Conservation (phyloP, 2,113 vertebrate species). For the Noturus placidus region DNA sequence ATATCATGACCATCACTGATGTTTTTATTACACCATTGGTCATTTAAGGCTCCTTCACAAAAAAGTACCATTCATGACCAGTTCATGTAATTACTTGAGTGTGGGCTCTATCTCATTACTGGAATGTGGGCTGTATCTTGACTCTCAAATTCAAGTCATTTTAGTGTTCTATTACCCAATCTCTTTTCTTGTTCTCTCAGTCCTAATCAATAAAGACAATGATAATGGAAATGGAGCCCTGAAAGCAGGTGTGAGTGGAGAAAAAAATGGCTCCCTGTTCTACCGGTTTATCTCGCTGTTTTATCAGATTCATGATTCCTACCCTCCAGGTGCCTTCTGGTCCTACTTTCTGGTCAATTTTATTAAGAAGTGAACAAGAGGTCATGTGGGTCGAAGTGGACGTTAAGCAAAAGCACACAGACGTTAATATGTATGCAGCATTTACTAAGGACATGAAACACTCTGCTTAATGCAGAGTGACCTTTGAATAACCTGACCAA, state of each 20-base stretch:
- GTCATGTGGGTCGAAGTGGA: background rate
- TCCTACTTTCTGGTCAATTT: background rate
- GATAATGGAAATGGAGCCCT: background rate
- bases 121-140: background rate
- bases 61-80: background rate
- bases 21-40: background rate
- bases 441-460: background rate
- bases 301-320: conserved; percentile 24
- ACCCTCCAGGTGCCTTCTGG: background rate
- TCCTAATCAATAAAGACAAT: background rate
- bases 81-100: background rate
- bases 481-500: background rate
- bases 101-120: background rate
- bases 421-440: background rate
- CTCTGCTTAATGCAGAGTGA: background rate
- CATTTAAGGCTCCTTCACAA: background rate
- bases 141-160: background rate
- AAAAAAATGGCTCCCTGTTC: background rate
- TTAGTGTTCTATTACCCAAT: background rate
- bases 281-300: background rate
- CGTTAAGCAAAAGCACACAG: background rate
- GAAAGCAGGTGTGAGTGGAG: background rate
- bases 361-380: conserved; percentile 6
- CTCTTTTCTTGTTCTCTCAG: background rate
- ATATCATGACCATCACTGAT: background rate